Base-by-base conservation (phyloP, 92 coral and sea anemone species). In the Umimayanthus chanpuru region DNA sequence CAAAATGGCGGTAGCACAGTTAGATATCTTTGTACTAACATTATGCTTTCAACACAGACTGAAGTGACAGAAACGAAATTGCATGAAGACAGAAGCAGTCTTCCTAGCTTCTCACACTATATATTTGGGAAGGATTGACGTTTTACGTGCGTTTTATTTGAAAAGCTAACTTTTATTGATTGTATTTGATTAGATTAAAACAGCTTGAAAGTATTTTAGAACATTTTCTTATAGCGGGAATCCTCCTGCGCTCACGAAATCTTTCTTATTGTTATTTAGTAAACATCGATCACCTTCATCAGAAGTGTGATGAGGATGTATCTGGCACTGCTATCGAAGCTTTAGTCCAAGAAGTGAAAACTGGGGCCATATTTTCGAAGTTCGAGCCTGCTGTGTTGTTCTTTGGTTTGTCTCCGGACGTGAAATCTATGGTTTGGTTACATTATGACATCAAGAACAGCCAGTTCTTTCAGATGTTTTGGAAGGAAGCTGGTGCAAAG, bases 401-500 rank as follows among this genome's bases (percentile, higher is more conserved):
- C 88, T 96, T 96, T 83, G 88, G 76, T 26, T 91, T 96, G 18
- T 88, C 95, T 21, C 78, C 86, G 4, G 74, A 75, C 47, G 53
- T 81, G 8, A 88, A 81, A 66, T 23, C 26, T 6, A 96, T 93
- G 95, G 72, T 96, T 30, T 73, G 81, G 1, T 18, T 9, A 36
- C 86, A 94, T 3, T 85, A 91, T 77, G 73, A 73, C 25, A 68
- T 96, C n/a, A 55, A 81, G 40, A 29, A 86, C 90, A 94, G 97
- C 74, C 68, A 32, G 25, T 76, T 96, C 21, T 92, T 96, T 49
- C 92, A 73, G 70, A 82, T 76, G 20, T 81, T 94, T 41, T 96
- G 98, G 98, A 79, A 36, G 18, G 80, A 88, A 28, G 80, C 77
- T 20, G 88, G 96, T n/a, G 64, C 74, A 38, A 86, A 93, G 56